Evolutionary conservation across 2,113 vertebrate species (phyloP).

Genomic region (Peromyscus maniculatus): DNA sequence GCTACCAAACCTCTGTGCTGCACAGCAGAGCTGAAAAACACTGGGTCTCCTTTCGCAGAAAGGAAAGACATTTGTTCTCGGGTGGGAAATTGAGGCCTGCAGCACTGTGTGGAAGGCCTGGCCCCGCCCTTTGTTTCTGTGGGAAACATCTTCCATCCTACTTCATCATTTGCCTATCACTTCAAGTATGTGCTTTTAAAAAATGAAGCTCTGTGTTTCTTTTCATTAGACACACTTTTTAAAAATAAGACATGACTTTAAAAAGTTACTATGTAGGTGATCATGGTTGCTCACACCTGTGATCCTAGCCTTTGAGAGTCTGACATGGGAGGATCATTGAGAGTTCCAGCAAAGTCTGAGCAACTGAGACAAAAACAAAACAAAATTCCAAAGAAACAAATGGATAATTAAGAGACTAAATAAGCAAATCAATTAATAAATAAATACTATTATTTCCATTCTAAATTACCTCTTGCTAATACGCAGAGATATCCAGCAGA

Average conservation of each 20-base stretch:
- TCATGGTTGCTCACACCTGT: too few species aligned
- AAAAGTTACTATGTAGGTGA: neutral
- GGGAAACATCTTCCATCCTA: neutral
- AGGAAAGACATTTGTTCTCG: neutral
- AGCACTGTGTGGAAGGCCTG: neutral
- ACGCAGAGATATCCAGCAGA: neutral
- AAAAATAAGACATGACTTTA: conserved; percentile 46
- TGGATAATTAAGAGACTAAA: neutral
- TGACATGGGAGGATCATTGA: neutral
- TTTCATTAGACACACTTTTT: neutral
- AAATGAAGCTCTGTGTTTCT: conserved; percentile 8
- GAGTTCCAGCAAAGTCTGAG: neutral
- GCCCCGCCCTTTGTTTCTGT: neutral
- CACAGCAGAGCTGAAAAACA: neutral
- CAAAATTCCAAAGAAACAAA: neutral
- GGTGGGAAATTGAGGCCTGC: neutral
- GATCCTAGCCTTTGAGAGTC: neutral
- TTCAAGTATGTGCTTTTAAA: conserved; percentile 27
- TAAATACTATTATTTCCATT: conserved; percentile 19
- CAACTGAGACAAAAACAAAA: neutral
- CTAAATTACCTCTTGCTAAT: neutral
- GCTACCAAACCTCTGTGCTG: neutral
- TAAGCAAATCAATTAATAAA: neutral
- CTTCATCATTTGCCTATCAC: neutral
- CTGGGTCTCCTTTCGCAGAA: neutral